Evolutionary conservation across 2,888 invertebrate species (phyloP).

Genomic region (Hemicrepidius hirtus): DNA sequence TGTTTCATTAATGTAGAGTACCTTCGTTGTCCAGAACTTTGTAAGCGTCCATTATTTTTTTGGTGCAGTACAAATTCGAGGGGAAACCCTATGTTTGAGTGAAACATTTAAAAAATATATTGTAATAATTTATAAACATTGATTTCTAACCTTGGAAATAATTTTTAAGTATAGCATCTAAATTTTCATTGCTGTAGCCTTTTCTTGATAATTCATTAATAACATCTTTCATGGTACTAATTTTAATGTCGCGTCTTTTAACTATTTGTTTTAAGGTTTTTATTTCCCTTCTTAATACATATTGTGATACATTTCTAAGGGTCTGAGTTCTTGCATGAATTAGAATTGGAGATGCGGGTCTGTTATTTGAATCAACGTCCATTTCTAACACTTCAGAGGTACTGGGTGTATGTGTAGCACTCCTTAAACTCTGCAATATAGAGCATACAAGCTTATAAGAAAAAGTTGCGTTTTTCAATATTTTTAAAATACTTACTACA

Average conservation of each 20-base stretch:
- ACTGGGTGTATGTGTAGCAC: no score
- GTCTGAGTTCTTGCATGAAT: no score
- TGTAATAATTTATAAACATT: background rate
- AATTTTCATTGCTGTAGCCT: constrained; percentile 29
- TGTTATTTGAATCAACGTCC: no score
- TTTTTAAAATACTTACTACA: no score
- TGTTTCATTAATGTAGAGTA: constrained; percentile 37
- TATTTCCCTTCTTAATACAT: constrained; percentile 15
- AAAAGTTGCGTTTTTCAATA: no score
- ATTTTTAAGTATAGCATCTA: constrained; percentile 31
- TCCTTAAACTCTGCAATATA: no score
- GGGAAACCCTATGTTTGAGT: constrained; percentile 23
- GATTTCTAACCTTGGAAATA: constrained; percentile 34
- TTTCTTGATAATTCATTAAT: constrained; percentile 31
- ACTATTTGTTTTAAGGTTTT: constrained; percentile 42
- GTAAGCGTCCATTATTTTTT: constrained; percentile 10
- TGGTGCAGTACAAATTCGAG: constrained; percentile 27
- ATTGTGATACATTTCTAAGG: background rate
- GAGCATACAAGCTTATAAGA: no score
- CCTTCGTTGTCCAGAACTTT: constrained; percentile 12
- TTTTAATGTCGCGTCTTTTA: constrained; percentile 30
- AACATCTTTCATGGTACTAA: constrained; percentile 38
- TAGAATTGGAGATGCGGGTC: no score
- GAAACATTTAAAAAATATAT: background rate
- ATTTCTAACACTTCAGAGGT: no score